Evolutionary conservation across 1,140 invertebrate species (phyloP).

Genomic region (Drosophila ficusphila): DNA sequence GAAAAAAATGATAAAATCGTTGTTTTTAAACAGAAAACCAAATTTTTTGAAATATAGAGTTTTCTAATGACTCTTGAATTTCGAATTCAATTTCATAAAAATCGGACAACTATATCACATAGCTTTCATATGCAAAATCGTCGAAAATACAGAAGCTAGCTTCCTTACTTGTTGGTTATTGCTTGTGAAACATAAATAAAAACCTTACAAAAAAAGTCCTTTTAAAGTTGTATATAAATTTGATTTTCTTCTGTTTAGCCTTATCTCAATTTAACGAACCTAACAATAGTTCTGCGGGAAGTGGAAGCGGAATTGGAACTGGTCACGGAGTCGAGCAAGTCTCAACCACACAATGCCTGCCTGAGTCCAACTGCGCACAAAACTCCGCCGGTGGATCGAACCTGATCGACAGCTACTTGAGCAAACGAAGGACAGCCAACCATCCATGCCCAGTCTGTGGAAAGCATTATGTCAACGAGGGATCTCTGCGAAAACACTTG

Average conservation of each 20-base stretch:
- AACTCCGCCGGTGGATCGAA: slow-evolving; percentile 23
- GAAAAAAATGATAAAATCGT: too few relatives aligned
- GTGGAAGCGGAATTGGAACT: slow-evolving; percentile 22
- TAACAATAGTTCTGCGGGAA: slow-evolving; percentile 7
- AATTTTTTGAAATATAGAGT: too few relatives aligned
- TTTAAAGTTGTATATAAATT: not conserved
- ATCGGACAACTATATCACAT: too few relatives aligned
- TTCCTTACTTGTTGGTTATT: too few relatives aligned
- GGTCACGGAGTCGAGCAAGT: slow-evolving; percentile 6
- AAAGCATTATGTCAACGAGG: slow-evolving; percentile 97
- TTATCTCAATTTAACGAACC: slow-evolving; percentile 48
- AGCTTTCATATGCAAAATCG: too few relatives aligned
- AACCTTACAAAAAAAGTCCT: slow-evolving; percentile 18
- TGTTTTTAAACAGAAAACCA: too few relatives aligned
- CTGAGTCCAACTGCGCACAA: slow-evolving; percentile 47
- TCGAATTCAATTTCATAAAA: too few relatives aligned
- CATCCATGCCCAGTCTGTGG: slow-evolving; percentile 97
- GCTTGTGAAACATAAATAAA: too few relatives aligned
- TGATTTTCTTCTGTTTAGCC: slow-evolving; percentile 7
- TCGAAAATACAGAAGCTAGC: too few relatives aligned
- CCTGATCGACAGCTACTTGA: slow-evolving; percentile 90
- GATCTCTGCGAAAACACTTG: slow-evolving; percentile 95
- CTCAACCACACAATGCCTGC: slow-evolving; percentile 23
- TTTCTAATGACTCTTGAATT: too few relatives aligned
- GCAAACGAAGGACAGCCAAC: slow-evolving; percentile 95